Base-by-base conservation (phyloP, 2,888 invertebrate species). In the Ophioninae sp. region DNA sequence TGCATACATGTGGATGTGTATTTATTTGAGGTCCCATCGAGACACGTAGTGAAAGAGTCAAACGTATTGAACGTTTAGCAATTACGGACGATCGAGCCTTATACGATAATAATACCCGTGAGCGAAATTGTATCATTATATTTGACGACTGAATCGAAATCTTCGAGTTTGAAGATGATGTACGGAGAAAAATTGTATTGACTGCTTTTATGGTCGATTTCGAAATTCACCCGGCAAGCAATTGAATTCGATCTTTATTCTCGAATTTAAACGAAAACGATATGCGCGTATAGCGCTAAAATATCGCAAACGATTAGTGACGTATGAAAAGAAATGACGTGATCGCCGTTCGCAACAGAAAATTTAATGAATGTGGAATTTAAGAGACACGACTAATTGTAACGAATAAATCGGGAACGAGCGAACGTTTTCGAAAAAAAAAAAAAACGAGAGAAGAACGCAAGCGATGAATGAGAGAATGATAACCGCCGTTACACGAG, bases 401-500 rank as follows among this genome's bases (percentile, higher is more conserved):
- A 79, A 84, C 77, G 76, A 39, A 64, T 63, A 59, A 68, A 22
- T 56, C 85, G 81, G 83, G 86, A 63, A 61, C 81, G 84, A 88
- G 22, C 17, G 41, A 72, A 56, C n/a, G 80, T 79, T 81, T 86
- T 81, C 77, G 69, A 80, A 79, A 86, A 88, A 68, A 1, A n/a
- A n/a, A n/a, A n/a, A n/a, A n/a, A n/a, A n/a, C n/a, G n/a, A 30
- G 30, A 30, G 30, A 23, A 41, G 77, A 86, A 79, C 51, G 17
- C 51, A 6, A 51, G 51, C 51, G 51, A 51, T 51, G 13, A 83
- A 59, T 56, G 85, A 82, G 79, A 85, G 82, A 85, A 83, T 87
- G 85, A 81, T 81, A 83, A 86, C 69, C 82, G 88, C 87, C 90
- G 87, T 91, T 90, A 88, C 89, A 89, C 84, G 90, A 90, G 87